phyloP scores from a whole-genome alignment of 1,140 invertebrate species.

The Drosophila takahashii region DNA sequence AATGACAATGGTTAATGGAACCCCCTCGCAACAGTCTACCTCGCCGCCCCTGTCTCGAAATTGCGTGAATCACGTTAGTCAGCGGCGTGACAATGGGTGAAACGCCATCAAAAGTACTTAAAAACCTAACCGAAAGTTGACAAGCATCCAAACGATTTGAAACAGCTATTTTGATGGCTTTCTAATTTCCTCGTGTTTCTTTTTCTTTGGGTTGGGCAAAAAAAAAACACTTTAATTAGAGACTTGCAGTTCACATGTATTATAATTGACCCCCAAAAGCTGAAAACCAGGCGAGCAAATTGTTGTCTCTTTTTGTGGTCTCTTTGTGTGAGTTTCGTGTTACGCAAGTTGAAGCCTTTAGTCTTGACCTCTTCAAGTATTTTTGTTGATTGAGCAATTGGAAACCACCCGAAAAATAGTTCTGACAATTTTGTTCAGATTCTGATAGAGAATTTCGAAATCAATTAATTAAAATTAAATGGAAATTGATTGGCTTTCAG shows the following conservation, averaged over 20 bases:
- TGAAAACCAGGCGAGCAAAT: constrained; percentile 8
- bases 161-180: constrained; percentile 47
- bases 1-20: constrained; percentile 52
- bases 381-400: constrained; percentile 41
- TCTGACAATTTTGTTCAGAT: constrained; percentile 24
- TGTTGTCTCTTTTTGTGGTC: constrained; percentile 9
- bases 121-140: constrained; percentile 33
- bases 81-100: constrained; percentile 39
- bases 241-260: constrained; percentile 37
- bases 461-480: constrained; percentile 8
- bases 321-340: constrained; percentile 8
- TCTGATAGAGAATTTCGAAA: constrained; percentile 15
- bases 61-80: constrained; percentile 61
- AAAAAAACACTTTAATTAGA: constrained; percentile 44
- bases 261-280: constrained; percentile 52
- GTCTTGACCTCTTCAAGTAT: constrained; percentile 26
- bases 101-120: constrained; percentile 51
- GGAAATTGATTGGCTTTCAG: constrained; percentile 14
- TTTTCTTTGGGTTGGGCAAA: background rate
- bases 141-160: constrained; percentile 34
- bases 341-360: constrained; percentile 25
- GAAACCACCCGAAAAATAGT: constrained; percentile 1
- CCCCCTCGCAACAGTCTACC: constrained; percentile 1
- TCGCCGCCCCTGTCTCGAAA: constrained; percentile 6
- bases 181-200: constrained; percentile 49